Base-by-base conservation (phyloP, 2,797 vertebrate genomes). In the Anas bahamensis region DNA sequence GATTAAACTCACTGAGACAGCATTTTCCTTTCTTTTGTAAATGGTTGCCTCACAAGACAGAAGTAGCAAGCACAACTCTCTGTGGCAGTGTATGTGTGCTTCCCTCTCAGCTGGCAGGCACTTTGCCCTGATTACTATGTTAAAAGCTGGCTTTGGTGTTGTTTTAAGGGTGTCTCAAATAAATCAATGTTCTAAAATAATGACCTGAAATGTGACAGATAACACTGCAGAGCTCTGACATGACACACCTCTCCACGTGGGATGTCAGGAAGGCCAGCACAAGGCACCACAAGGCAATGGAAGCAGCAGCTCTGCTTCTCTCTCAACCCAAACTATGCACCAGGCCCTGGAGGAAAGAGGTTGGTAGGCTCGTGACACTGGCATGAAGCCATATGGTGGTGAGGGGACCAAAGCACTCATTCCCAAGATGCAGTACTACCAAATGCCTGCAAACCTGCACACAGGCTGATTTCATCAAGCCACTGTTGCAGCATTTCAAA, bases 241-340 rank as follows among this genome's bases (percentile, higher is more conserved):
- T 0, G n/a, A 65, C 52, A 9, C 0, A 0, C 14, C 39, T 61
- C 42, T 80, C 69, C 8, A 13, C 0, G 2, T 7, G 24, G 41
- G n/a, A 29, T 0, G 3, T 35, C 50, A 71, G 70, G 50, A 75
- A 42, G 42, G 28, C 28, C 78, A 83, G 52, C 53, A n/a, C 16
- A 46, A 44, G 56, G 13, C 13, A 17, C 35, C 4, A 12, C 1
- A 8, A 50, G 23, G 35, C 56, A 66, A 31, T 2, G 64, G 17
- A 42, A 52, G 81, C 42, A 64, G 79, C 28, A 48, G 22, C 10
- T 81, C 71, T 59, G 33, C 79, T 89, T 59, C 61, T 68, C 37
- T 39, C 57, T 50, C 13, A 10, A 28, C 48, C 42, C 24, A 29
- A 39, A 29, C 21, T 13, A 1, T 3, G 4, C 41, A 70, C 14